These are phyloP conservation scores for Saturnia japonica DNA, from an alignment of 2,888 invertebrate genomes.

Conservation along the genomic window DNA sequence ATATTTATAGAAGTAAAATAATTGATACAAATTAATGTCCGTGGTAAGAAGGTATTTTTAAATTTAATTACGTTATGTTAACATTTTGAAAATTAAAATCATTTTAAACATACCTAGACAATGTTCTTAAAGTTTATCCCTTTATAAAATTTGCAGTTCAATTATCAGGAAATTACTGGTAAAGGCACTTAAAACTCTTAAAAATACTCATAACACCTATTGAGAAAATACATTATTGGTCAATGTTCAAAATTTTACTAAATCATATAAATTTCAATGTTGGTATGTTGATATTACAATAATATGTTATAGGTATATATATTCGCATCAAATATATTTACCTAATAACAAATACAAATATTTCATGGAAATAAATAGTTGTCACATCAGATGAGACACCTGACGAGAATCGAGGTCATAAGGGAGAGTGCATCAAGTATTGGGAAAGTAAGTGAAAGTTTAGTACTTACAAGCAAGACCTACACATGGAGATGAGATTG, in stretches of 20 bases:
- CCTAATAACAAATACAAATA: not conserved
- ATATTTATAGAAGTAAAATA: not conserved
- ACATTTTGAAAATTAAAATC: no score
- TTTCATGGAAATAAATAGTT: constrained; percentile 7
- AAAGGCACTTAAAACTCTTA: no score
- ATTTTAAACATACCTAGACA: no score
- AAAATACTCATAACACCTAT: not conserved
- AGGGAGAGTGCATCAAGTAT: constrained; percentile 26
- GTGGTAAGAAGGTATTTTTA: not conserved
- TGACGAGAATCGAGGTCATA: constrained; percentile 22
- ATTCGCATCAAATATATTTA: not conserved
- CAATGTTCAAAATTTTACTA: not conserved
- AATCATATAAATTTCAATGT: not conserved
- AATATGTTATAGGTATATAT: not conserved
- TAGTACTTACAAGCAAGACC: constrained; percentile 25
- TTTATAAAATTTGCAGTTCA: not conserved
- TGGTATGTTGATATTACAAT: not conserved
- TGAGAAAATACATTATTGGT: no score
- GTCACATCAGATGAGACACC: constrained; percentile 15
- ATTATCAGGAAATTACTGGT: no score
- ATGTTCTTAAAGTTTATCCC: not conserved
- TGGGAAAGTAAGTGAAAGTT: constrained; percentile 35
- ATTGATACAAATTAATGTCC: not conserved
- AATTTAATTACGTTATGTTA: no score
- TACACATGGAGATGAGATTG: constrained; percentile 13